These are phyloP conservation scores for Micromussa lordhowensis DNA, from an alignment of 92 coral and sea anemone genomes.

Conservation along the genomic window DNA sequence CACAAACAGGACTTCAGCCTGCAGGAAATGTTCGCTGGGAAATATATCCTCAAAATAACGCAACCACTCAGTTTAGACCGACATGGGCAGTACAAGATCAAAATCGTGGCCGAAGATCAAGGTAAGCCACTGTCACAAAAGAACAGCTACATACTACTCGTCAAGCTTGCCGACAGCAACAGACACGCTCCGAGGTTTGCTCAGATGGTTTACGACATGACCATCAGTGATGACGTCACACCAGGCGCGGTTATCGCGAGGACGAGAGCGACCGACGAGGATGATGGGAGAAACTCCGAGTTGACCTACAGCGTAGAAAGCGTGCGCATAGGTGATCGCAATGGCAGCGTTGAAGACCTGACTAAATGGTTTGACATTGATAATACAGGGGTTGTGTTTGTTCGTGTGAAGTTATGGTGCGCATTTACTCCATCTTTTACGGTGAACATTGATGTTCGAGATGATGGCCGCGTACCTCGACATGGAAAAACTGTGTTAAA, in stretches of 20 bases:
- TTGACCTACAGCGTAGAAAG: conserved; percentile 70
- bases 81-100: conserved; percentile 68
- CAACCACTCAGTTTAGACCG: conserved; percentile 74
- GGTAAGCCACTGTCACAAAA: conserved; percentile 66
- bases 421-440: conserved; percentile 74
- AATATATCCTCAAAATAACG: conserved; percentile 65
- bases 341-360: conserved; percentile 47
- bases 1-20: conserved; percentile 78
- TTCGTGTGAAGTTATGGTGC: conserved; percentile 77
- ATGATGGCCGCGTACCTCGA: conserved; percentile 75
- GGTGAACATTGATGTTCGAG: conserved; percentile 77
- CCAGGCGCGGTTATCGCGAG: conserved; percentile 62
- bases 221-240: conserved; percentile 69
- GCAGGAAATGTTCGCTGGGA: conserved; percentile 55
- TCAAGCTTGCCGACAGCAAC: conserved; percentile 84
- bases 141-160: conserved; percentile 38
- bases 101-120: conserved; percentile 83
- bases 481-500: conserved; percentile 73
- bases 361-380: conserved; percentile 76
- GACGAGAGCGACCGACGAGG: conserved; percentile 77
- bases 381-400: conserved; percentile 69
- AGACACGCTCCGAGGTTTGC: conserved; percentile 85
- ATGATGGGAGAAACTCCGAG: conserved; percentile 69
- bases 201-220: conserved; percentile 39
- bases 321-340: conserved; percentile 49